Evolutionary conservation across 37 sponge, comb jelly and placozoan genomes (phyloP), one percentile per base, ranked within the genome.

Genomic region (Axinella damicornis): DNA sequence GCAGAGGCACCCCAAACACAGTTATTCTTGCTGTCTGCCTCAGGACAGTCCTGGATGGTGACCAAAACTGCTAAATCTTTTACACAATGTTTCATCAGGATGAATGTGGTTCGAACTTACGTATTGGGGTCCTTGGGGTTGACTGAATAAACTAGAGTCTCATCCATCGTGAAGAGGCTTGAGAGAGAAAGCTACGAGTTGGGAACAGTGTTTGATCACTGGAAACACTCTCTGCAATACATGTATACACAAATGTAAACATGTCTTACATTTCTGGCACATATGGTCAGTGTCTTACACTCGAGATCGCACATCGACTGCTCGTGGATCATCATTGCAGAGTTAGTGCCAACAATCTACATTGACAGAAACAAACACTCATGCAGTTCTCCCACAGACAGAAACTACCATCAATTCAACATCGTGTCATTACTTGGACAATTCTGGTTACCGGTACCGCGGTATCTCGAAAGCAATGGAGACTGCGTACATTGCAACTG

Each of bases 341-440:
- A 65, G 67, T 77, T 83, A n/a, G 65, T 53, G 22, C 92, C 92
- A 21, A 87, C 63, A 32, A 91, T 86, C 88, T 91, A 66, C 21
- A 41, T 24, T 9, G 9, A 46, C 46, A 46, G 46, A 46, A n/a
- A n/a, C n/a, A n/a, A n/a, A n/a, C n/a, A n/a, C n/a, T n/a, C n/a
- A n/a, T n/a, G n/a, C n/a, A n/a, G n/a, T n/a, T n/a, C n/a, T n/a
- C n/a, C n/a, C n/a, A n/a, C n/a, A n/a, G n/a, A n/a, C n/a, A n/a
- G n/a, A n/a, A n/a, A n/a, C n/a, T n/a, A n/a, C n/a, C n/a, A n/a
- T n/a, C n/a, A n/a, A n/a, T n/a, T n/a, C n/a, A n/a, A n/a, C n/a
- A n/a, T n/a, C n/a, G n/a, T n/a, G n/a, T n/a, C n/a, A n/a, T n/a
- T n/a, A n/a, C n/a, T n/a, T n/a, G n/a, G n/a, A n/a, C n/a, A n/a